Evolutionary conservation across 2,797 vertebrate genomes (phyloP), one percentile per base, ranked within the genome.

Genomic region (Cetoscarus ocellatus): DNA sequence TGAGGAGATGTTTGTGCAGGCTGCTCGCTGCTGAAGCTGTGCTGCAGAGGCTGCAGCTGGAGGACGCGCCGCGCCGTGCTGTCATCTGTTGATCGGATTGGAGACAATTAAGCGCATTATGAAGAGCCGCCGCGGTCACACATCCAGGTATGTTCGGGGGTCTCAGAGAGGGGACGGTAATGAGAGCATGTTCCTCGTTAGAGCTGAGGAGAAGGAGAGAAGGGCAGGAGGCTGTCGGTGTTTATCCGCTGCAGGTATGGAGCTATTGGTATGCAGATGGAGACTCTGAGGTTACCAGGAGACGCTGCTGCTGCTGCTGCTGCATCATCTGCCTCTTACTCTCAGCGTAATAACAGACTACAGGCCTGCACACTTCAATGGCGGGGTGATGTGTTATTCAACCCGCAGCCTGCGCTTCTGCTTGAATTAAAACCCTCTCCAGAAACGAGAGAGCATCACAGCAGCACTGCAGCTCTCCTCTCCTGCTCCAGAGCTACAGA

Each of bases 21-120:
- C 66, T 10, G 69, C 14, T 73, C 40, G 71, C 50, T 72, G 8
- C 38, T 65, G 17, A 57, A 34, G 77, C 64, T 62, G 57, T 15
- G n/a, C 60, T 44, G 75, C 78, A 51, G 73, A 67, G 10, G 15
- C 70, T 34, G 81, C 82, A 45, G 77, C 63, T 11, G 63, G 70
- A 86, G 67, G 69, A 81, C 70, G 1, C 39, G 5, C 50, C 45
- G 76, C 75, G 71, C 66, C 42, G 19, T 67, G 27, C 27, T 27
- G 18, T 73, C 85, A 88, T 91, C 89, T 91, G 90, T 89, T 91
- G 87, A 92, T 85, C 71, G 86, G 87, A 85, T 87, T 58, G 80
- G 79, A 88, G 69, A 85, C 75, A 67, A 53, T 83, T 85, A 78
- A 76, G 86, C 83, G 77, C 83, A 73, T 88, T 90, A 87, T 73